A percentile compares a stretch with the other conserved stretches of the same genome.
Evolutionary conservation across 2,888 invertebrate genomes (phyloP).

Genomic region (Dynastes tityus): DNA sequence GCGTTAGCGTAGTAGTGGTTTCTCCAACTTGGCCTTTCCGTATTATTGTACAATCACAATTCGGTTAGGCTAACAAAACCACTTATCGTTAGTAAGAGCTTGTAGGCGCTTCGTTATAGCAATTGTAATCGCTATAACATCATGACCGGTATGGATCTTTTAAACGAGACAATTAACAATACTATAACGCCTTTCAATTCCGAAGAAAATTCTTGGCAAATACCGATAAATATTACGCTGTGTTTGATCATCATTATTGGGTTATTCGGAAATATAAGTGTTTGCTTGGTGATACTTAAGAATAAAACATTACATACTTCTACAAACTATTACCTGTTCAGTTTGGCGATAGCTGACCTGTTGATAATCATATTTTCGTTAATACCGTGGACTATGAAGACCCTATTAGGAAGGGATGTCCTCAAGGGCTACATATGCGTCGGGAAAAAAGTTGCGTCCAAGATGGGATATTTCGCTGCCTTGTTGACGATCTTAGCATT

Average conservation of each 20-base stretch:
- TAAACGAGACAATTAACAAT: background rate
- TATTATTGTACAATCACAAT: too few species aligned
- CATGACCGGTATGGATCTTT: background rate
- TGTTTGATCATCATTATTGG: slow-evolving; percentile 18
- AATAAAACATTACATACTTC: slow-evolving; percentile 16
- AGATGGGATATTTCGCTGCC: slow-evolving; percentile 36
- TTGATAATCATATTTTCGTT: slow-evolving; percentile 21
- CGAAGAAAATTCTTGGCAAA: slow-evolving; percentile 9
- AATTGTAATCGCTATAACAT: too few species aligned
- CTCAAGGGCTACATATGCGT: slow-evolving; percentile 22
- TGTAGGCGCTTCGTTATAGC: too few species aligned
- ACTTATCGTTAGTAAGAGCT: too few species aligned
- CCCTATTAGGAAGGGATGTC: slow-evolving; percentile 5
- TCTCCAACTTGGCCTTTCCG: too few species aligned
- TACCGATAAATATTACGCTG: slow-evolving; percentile 16
- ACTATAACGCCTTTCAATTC: background rate
- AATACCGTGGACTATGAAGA: slow-evolving; percentile 32
- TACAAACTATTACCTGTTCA: slow-evolving; percentile 32
- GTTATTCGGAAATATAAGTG: slow-evolving; percentile 30
- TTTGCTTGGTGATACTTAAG: slow-evolving; percentile 31
- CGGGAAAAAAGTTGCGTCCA: slow-evolving; percentile 8
- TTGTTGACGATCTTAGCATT: slow-evolving; percentile 20
- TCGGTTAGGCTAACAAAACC: too few species aligned
- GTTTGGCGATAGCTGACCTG: slow-evolving; percentile 12
- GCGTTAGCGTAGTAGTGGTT: background rate